A percentile compares a stretch with the other conserved stretches of the same genome.
phyloP scores from a whole-genome alignment of 2,888 invertebrate genomes.

The Amblyteles armatorius region DNA sequence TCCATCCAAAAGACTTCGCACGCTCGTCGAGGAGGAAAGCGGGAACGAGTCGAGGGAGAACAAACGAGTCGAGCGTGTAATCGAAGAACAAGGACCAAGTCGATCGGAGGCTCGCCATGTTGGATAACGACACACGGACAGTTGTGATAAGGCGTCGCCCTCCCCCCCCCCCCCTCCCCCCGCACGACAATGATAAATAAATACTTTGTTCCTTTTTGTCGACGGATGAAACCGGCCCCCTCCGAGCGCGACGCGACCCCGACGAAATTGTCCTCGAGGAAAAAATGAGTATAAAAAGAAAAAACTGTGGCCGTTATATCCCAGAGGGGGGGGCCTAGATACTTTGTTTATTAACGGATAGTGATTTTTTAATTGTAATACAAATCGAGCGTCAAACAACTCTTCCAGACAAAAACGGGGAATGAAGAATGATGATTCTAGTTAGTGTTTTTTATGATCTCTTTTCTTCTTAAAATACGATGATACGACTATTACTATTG shows the following conservation, averaged over 20 bases:
- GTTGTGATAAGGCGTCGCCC: conserved; percentile 83
- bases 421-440: conserved; percentile 80
- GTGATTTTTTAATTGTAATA: conserved; percentile 82
- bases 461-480: conserved; percentile 81
- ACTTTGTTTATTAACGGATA: conserved; percentile 81
- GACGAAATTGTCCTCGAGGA: conserved; percentile 3
- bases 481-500: conserved; percentile 78
- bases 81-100: conserved; percentile 66
- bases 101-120: conserved; percentile 68
- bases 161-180: conserved; percentile 56
- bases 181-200: conserved; percentile 75
- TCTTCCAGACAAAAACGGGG: conserved; percentile 76
- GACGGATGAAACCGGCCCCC: conserved; percentile 76
- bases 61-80: conserved; percentile 8
- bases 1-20: neutral
- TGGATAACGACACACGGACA: conserved; percentile 75
- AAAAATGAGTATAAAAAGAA: conserved; percentile 21
- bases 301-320: conserved; percentile 56
- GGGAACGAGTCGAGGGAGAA: neutral
- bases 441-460: conserved; percentile 85
- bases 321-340: conserved; percentile 73
- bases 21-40: neutral
- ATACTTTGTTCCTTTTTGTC: conserved; percentile 82
- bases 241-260: conserved; percentile 61
- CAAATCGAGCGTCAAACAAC: conserved; percentile 74